phyloP scores from a whole-genome alignment of 37 sponge, comb jelly and placozoan genomes.

The Ianthella basta region DNA sequence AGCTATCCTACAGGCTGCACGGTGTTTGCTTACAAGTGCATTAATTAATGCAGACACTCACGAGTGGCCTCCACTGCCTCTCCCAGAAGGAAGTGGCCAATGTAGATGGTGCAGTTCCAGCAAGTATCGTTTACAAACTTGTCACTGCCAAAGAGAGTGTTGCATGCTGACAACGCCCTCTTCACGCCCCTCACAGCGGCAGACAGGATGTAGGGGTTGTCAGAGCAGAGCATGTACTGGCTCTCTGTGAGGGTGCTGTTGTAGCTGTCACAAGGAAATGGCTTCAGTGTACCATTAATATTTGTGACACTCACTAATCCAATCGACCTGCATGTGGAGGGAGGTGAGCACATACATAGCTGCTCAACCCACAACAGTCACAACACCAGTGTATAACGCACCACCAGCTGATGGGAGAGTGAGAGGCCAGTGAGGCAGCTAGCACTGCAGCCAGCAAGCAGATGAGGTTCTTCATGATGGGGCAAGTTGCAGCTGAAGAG shows the following conservation, averaged over 20 bases:
- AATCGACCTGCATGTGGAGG: no score
- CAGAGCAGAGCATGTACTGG: constrained; percentile 7
- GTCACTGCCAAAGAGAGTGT: background rate
- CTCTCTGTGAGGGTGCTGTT: background rate
- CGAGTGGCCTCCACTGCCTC: constrained; percentile 6
- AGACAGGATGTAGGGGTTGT: background rate
- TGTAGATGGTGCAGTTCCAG: constrained; percentile 4
- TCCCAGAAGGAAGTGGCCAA: background rate
- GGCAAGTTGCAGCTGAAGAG: no score
- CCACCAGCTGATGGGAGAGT: no score
- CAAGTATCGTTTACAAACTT: background rate
- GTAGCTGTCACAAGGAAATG: constrained; percentile 18
- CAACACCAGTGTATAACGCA: no score
- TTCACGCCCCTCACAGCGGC: background rate
- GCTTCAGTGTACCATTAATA: background rate
- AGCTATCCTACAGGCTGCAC: no score
- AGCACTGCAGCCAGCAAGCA: no score
- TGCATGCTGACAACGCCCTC: background rate
- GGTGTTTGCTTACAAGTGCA: no score
- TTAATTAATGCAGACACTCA: background rate
- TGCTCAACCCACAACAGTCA: no score
- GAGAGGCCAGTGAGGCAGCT: no score
- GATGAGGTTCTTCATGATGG: no score
- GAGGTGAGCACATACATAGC: no score
- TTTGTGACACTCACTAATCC: background rate